Conservation (phyloP, 2,113 vertebrate species). For the Microcebus tavaratra region DNA sequence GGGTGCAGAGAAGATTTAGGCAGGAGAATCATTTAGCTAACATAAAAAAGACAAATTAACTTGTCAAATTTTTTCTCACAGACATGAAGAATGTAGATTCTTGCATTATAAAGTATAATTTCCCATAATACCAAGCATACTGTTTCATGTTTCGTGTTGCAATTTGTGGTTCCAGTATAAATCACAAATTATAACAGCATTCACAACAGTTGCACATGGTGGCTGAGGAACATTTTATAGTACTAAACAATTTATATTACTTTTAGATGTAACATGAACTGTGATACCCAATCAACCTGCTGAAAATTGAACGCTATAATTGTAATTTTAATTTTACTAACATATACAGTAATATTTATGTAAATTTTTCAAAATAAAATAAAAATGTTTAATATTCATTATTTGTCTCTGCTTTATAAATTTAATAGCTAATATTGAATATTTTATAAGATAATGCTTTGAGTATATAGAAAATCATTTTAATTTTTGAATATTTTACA, state of each 20-base stretch:
- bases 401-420: conserved; percentile 12
- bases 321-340: neutral
- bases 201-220: neutral
- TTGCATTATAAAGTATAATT: neutral
- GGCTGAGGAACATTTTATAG: neutral
- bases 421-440: neutral
- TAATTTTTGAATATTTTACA: neutral
- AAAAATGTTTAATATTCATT: neutral
- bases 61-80: neutral
- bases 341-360: neutral
- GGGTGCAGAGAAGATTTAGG: neutral
- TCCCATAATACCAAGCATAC: neutral
- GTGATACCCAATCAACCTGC: neutral
- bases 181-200: neutral
- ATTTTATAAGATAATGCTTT: neutral
- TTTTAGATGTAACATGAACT: neutral
- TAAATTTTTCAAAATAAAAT: neutral
- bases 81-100: neutral
- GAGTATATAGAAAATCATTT: neutral
- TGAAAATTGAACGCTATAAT: neutral
- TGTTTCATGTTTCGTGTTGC: neutral
- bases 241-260: neutral
- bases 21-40: neutral
- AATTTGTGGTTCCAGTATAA: neutral
- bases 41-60: conserved; percentile 1